These are phyloP conservation scores for Charanyca ferruginea DNA, from an alignment of 2,888 invertebrate genomes.

Conservation along the genomic window DNA sequence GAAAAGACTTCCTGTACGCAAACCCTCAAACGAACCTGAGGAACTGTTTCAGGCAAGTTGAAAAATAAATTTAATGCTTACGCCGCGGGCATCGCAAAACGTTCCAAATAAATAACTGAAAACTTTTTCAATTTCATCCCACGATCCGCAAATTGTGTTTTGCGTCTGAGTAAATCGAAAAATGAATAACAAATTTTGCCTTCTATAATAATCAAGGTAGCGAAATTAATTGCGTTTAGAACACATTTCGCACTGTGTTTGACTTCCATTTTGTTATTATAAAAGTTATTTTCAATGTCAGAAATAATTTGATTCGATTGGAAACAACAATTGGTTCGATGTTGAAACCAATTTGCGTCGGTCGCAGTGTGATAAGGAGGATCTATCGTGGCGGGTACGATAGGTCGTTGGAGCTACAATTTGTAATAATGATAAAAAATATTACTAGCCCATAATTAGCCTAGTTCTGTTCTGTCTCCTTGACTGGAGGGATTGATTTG, in stretches of 20 bases:
- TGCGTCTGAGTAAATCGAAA: conserved; percentile 88
- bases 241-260: conserved; percentile 55
- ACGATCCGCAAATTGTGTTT: conserved; percentile 89
- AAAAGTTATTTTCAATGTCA: conserved; percentile 25
- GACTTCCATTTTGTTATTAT: conserved; percentile 47
- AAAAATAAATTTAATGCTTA: conserved; percentile 84
- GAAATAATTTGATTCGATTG: conserved; percentile 43
- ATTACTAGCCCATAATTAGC: too few species aligned
- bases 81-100: conserved; percentile 79
- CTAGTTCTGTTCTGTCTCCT: too few species aligned
- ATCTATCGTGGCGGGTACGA: conserved; percentile 46
- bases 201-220: conserved; percentile 81
- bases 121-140: conserved; percentile 90
- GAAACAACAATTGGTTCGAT: conserved; percentile 47
- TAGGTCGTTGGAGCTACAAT: conserved; percentile 55
- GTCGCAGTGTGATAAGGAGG: conserved; percentile 46
- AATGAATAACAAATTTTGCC: conserved; percentile 87
- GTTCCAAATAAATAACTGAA: conserved; percentile 88
- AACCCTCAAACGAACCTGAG: conserved; percentile 49
- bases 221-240: conserved; percentile 80
- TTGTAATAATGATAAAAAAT: too few species aligned
- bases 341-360: conserved; percentile 47
- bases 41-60: conserved; percentile 75
- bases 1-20: conserved; percentile 29
- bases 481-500: too few species aligned